Conservation (phyloP, 2,888 invertebrate genomes). For the Conus canariensis region DNA sequence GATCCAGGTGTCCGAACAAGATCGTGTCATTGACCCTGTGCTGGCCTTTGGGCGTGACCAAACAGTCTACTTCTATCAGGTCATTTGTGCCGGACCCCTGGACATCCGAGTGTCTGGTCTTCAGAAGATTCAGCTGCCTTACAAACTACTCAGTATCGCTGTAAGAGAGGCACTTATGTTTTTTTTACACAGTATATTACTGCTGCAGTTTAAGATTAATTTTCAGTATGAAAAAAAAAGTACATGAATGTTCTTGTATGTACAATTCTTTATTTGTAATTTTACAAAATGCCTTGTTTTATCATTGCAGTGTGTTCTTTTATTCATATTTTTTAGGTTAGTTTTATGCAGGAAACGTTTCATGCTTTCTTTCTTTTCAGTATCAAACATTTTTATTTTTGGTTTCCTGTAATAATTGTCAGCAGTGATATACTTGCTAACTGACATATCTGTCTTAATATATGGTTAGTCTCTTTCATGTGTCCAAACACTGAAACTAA, state of each 20-base stretch:
- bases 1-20: slow-evolving; percentile 83
- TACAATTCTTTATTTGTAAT: neutral
- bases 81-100: slow-evolving; percentile 73
- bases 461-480: too few species aligned
- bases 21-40: slow-evolving; percentile 87
- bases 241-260: neutral
- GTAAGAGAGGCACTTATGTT: slow-evolving; percentile 56
- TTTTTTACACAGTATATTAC: neutral
- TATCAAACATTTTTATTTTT: too few species aligned
- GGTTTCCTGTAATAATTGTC: too few species aligned
- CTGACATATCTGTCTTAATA: too few species aligned
- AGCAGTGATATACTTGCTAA: too few species aligned
- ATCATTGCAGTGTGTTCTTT: too few species aligned
- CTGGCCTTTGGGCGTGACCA: slow-evolving; percentile 93
- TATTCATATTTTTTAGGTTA: too few species aligned
- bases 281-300: neutral
- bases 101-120: slow-evolving; percentile 79
- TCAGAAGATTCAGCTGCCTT: slow-evolving; percentile 86
- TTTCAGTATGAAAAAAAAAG: neutral
- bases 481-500: too few species aligned
- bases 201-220: too few species aligned
- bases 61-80: slow-evolving; percentile 91
- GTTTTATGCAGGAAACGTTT: too few species aligned
- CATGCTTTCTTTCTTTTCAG: too few species aligned
- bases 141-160: slow-evolving; percentile 85